Evolutionary conservation across 2,888 invertebrate species (phyloP).

Genomic region (Drosophila dives): DNA sequence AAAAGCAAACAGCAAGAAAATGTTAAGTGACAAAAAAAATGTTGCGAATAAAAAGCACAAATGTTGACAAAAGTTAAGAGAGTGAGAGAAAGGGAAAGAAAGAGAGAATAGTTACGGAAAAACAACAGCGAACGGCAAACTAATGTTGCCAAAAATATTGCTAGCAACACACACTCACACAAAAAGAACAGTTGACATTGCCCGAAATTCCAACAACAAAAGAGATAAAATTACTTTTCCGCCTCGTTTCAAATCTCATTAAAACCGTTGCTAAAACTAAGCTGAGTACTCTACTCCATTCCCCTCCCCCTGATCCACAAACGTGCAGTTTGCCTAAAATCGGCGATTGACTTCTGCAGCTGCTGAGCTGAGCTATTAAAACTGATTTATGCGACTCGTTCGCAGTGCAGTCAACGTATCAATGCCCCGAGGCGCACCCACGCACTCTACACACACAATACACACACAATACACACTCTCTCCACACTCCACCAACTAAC

Average conservation of each 20-base stretch:
- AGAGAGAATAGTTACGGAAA: neutral
- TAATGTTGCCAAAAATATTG: slow-evolving; percentile 69
- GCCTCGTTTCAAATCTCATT: slow-evolving; percentile 63
- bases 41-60: neutral
- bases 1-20: neutral
- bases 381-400: slow-evolving; percentile 65
- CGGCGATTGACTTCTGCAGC: slow-evolving; percentile 63
- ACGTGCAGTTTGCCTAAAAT: slow-evolving; percentile 50
- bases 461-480: slow-evolving; percentile 1
- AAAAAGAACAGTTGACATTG: slow-evolving; percentile 38
- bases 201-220: slow-evolving; percentile 18
- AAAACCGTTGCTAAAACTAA: slow-evolving; percentile 51
- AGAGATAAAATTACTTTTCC: slow-evolving; percentile 52
- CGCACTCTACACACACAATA: slow-evolving; percentile 38
- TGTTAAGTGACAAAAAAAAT: neutral
- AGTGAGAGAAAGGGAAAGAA: neutral
- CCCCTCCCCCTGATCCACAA: neutral
- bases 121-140: slow-evolving; percentile 32
- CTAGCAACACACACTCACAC: slow-evolving; percentile 33
- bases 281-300: slow-evolving; percentile 4
- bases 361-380: slow-evolving; percentile 73
- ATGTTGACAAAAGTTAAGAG: neutral
- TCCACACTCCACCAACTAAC: neutral
- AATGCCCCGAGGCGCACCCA: slow-evolving; percentile 63
- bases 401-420: slow-evolving; percentile 31